Conservation (phyloP, 2,888 invertebrate species). For the Ophion obscuratus region DNA sequence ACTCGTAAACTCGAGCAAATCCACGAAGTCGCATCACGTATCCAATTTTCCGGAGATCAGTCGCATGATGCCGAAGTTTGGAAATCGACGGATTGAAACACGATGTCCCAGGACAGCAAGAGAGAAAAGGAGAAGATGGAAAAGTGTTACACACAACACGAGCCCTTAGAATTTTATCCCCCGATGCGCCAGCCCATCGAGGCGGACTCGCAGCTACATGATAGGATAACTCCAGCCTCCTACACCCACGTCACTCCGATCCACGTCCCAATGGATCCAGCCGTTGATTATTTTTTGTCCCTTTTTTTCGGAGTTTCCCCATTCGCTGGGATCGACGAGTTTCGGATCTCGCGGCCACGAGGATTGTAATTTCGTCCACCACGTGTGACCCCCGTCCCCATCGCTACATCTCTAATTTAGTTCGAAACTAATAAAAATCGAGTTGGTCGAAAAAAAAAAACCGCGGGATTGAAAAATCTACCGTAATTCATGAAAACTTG, state of each 20-base stretch:
- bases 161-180: constrained; percentile 59
- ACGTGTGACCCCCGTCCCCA: too few relatives aligned
- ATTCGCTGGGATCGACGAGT: too few relatives aligned
- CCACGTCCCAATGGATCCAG: constrained; percentile 15
- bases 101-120: constrained; percentile 28
- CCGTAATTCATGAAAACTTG: too few relatives aligned
- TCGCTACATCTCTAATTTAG: too few relatives aligned
- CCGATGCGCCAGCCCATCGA: constrained; percentile 26
- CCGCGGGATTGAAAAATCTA: too few relatives aligned
- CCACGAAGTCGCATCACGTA: constrained; percentile 81
- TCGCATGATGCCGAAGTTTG: constrained; percentile 79
- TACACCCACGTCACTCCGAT: background rate
- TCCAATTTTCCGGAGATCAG: constrained; percentile 83
- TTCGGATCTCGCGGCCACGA: too few relatives aligned
- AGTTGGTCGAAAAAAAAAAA: too few relatives aligned
- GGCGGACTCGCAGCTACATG: constrained; percentile 11
- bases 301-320: too few relatives aligned
- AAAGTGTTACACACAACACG: constrained; percentile 6
- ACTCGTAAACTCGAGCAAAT: constrained; percentile 77
- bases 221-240: constrained; percentile 14
- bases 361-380: too few relatives aligned
- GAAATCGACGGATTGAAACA: constrained; percentile 77
- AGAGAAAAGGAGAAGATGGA: background rate
- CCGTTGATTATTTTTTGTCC: background rate
- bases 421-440: too few relatives aligned